Base-by-base conservation (phyloP, 2,797 vertebrate species). In the Mus caroli region DNA sequence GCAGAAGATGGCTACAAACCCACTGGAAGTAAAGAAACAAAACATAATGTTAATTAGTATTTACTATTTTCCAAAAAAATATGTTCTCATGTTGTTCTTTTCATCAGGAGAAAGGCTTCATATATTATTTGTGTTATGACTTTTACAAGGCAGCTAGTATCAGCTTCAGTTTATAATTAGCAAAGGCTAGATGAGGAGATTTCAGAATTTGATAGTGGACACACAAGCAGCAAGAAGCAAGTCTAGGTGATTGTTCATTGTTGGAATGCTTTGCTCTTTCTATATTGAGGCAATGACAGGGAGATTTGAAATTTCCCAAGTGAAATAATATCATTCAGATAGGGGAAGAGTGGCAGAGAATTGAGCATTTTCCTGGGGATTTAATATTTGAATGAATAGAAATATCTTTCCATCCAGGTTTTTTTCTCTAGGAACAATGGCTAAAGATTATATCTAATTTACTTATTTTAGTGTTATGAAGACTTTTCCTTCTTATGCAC, bases 401-500 rank as follows among this genome's bases (percentile, higher is more conserved):
- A 91, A 88, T 5, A 54, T 79, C 60, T 75, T 24, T 50, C 40
- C 15, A 34, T 50, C 20, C 10, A 90, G 73, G 90, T 84, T 93
- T 28, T 28, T 28, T 52, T 80, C 22, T 92, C 19, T 54, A 94
- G 64, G 12, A 77, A 69, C 56, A 43, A 83, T 1, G 46, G 64
- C 4, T 58, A 94, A 46, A 62, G 75, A 89, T 50, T 90, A 58
- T 5, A 89, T 50, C 37, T n/a, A 88, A 67, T 15, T 54, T 22
- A 69, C 84, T 94, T 9, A 24, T 88, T 76, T 86, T 67, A 84
- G 8, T 90, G 71, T 93, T 15, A 34, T 56, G 4, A 97, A 69
- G 6, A 84, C 28, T 64, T 11, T 9, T 37, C 12, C 6, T 28
- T 67, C 15, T 58, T 17, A 79, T 0, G 37, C 17, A 79, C 19